Evolutionary conservation across 2,888 invertebrate genomes (phyloP).

Genomic region (Drosophila anomalata): DNA sequence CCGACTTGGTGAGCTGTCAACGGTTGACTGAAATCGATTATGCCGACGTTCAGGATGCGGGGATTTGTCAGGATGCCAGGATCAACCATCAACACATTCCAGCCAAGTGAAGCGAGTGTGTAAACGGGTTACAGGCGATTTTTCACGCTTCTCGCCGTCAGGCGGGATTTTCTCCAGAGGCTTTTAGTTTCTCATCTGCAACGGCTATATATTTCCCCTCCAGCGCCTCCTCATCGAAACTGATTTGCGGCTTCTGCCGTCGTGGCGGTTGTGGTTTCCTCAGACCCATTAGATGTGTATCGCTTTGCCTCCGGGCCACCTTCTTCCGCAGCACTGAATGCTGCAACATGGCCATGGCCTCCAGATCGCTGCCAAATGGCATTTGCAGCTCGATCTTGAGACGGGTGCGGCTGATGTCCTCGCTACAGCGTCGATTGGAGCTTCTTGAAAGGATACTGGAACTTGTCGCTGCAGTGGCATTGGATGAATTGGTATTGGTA

Average conservation of each 20-base stretch:
- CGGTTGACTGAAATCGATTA: conserved; percentile 71
- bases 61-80: conserved; percentile 52
- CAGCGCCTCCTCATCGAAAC: conserved; percentile 77
- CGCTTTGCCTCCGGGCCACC: conserved; percentile 49
- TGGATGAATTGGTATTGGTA: conserved; percentile 85
- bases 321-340: conserved; percentile 42
- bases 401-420: conserved; percentile 75
- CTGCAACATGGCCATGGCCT: conserved; percentile 80
- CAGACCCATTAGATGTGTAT: conserved; percentile 44
- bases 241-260: conserved; percentile 78
- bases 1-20: conserved; percentile 53
- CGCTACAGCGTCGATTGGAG: conserved; percentile 86
- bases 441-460: conserved; percentile 87
- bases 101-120: conserved; percentile 74
- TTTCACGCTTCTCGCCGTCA: conserved; percentile 46
- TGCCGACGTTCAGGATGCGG: conserved; percentile 57
- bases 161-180: conserved; percentile 35
- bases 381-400: conserved; percentile 75
- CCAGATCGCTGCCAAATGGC: conserved; percentile 73
- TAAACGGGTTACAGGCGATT: conserved; percentile 73
- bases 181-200: not conserved
- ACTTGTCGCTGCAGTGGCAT: conserved; percentile 82
- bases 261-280: conserved; percentile 28
- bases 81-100: conserved; percentile 55
- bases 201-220: conserved; percentile 36